Evolutionary conservation across 2,797 vertebrate genomes (phyloP), one percentile per base, ranked within the genome.

Genomic region (Carcharodon carcharias): DNA sequence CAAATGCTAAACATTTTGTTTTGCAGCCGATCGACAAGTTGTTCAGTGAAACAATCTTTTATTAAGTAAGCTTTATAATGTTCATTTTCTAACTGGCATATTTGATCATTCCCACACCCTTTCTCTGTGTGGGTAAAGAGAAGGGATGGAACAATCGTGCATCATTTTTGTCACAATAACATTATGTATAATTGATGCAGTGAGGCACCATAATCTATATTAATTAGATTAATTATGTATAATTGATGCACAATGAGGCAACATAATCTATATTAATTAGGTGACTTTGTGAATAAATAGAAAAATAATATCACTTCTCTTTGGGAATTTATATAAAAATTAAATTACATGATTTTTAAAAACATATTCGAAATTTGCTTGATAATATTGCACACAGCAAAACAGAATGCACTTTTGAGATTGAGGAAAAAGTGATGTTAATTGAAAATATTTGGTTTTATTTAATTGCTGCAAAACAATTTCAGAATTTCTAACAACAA

Each of bases 401-500:
- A 93, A 65, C 58, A 65, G 26, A 26, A 0, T 67, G 61, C 28
- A 45, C 61, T 67, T 40, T 40, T 26, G 35, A 67, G n/a, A 40
- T 67, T 67, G 61, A 93, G n/a, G n/a, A 11, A 93, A 23, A 67
- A 12, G 23, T 65, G n/a, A 67, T 67, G n/a, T 45, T 45, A 93
- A 91, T 8, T 28, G 23, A 63, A 93, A 93, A 93, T 67, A 45
- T 23, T 93, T 67, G 63, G 18, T 40, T 93, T 65, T 40, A 93
- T 21, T 65, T 92, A 92, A 92, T 63, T 16, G 89, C 89, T 92
- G 56, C 14, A 92, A 92, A 54, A 73, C 69, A 54, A 35, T 95
- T 95, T 95, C 94, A 95, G 94, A 50, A 95, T 95, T 77, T 95
- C 69, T 11, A 95, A 58, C 69, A 95, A 95, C 45, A 95, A 95